Conservation (phyloP, 1,140 invertebrate species). For the Nilaparvata lugens region DNA sequence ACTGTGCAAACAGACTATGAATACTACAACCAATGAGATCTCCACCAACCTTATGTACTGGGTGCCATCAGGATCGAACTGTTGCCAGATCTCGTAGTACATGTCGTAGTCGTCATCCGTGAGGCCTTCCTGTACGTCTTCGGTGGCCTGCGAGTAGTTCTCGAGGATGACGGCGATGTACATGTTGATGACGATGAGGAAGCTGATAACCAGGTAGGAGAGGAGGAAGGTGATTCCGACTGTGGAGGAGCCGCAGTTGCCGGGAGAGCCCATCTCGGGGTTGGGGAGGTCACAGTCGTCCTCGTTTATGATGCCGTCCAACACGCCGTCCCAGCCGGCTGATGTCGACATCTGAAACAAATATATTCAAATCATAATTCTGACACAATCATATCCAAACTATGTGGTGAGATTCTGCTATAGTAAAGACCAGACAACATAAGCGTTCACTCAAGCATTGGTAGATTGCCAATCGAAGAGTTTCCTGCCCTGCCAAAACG, state of each 20-base stretch:
- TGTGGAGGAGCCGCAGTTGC: conserved; percentile 84
- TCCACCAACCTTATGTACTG: conserved; percentile 92
- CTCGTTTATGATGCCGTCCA: conserved; percentile 93
- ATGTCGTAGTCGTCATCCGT: conserved; percentile 99
- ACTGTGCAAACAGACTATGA: too few relatives aligned
- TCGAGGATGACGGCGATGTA: conserved; percentile 98
- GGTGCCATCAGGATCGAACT: conserved; percentile 94
- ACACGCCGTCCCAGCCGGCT: conserved; percentile 91
- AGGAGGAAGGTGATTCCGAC: conserved; percentile 92
- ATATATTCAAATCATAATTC: not conserved
- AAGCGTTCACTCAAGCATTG: too few relatives aligned
- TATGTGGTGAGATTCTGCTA: too few relatives aligned
- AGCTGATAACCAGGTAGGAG: conserved; percentile 94
- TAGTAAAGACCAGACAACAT: too few relatives aligned
- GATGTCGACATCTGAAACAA: conserved; percentile 87
- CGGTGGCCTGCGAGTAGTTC: conserved; percentile 96
- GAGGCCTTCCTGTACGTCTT: conserved; percentile 95
- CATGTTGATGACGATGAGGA: conserved; percentile 98
- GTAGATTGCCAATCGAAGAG: too few relatives aligned
- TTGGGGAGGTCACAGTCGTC: conserved; percentile 81
- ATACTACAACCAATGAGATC: conserved; percentile 88
- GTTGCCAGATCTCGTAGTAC: conserved; percentile 99
- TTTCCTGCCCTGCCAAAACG: too few relatives aligned
- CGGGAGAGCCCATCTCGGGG: conserved; percentile 75
- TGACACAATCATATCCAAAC: too few relatives aligned